Evolutionary conservation across 2,113 vertebrate genomes (phyloP).

Genomic region (Odocoileus hemionus): DNA sequence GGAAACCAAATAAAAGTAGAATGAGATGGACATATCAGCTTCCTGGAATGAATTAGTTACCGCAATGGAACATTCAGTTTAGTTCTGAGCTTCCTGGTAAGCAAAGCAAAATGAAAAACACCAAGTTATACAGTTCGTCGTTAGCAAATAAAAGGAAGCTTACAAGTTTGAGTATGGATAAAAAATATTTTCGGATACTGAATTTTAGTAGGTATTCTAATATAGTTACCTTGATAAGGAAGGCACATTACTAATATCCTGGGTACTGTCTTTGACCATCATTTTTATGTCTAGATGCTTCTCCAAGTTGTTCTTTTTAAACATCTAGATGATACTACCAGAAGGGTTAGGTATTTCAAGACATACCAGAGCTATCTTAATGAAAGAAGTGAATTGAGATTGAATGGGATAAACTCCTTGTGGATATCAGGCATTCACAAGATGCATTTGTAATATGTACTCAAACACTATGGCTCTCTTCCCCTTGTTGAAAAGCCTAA

Average conservation of each 20-base stretch:
- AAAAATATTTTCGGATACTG: not conserved
- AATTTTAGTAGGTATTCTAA: not conserved
- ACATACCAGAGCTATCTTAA: not conserved
- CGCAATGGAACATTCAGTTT: not conserved
- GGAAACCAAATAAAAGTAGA: not conserved
- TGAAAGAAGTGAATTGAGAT: not conserved
- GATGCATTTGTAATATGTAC: not conserved
- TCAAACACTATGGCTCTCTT: not conserved
- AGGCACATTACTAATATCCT: not conserved
- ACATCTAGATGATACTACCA: not conserved
- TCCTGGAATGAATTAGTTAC: not conserved
- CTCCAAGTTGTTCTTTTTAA: slow-evolving; percentile 4
- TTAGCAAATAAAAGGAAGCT: slow-evolving; percentile 13
- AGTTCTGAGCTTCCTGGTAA: not conserved
- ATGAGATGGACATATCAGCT: not conserved
- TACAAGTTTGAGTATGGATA: not conserved
- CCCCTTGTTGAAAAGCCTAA: not conserved
- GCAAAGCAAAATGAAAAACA: slow-evolving; percentile 38
- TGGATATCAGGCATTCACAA: not conserved
- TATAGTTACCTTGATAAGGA: not conserved
- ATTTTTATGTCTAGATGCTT: slow-evolving; percentile 6
- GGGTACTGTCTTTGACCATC: not conserved
- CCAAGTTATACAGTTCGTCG: not conserved
- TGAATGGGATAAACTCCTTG: not conserved
- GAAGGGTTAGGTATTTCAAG: not conserved